A percentile compares a stretch with the other conserved stretches of the same genome.
These are phyloP conservation scores for Ispidina picta DNA, from an alignment of 2,797 vertebrate species.

Conservation along the genomic window DNA sequence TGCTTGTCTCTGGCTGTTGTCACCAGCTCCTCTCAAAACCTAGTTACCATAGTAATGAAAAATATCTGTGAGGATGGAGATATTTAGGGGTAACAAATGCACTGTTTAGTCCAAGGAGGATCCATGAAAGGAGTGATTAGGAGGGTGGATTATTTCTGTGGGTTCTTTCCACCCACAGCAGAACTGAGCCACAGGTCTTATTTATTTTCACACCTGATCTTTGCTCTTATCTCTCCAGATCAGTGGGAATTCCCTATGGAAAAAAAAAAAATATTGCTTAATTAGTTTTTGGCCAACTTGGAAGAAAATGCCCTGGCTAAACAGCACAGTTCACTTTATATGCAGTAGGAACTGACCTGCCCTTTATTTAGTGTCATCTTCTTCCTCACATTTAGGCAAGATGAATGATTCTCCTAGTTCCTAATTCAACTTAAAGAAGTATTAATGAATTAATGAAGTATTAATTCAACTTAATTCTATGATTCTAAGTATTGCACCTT, in stretches of 20 bases:
- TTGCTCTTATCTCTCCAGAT: conserved; percentile 6
- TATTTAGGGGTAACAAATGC: not conserved
- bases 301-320: conserved; percentile 10
- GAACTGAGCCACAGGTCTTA: not conserved
- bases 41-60: conserved; percentile 64
- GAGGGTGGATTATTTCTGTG: not conserved
- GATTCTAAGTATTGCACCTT: conserved; percentile 18
- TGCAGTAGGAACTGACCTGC: not conserved
- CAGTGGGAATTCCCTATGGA: not conserved
- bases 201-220: not conserved
- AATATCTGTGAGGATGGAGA: conserved; percentile 12
- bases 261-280: not conserved
- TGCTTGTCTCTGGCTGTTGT: not conserved
- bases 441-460: too few species aligned
- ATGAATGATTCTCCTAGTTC: conserved; percentile 52
- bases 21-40: conserved; percentile 16
- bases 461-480: too few species aligned
- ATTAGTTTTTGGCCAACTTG: not conserved
- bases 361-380: conserved; percentile 29
- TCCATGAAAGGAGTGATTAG: not conserved
- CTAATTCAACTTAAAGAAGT: conserved; percentile 54
- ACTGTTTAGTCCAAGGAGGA: not conserved
- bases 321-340: not conserved
- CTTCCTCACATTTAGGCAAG: conserved; percentile 42
- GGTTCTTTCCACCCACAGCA: not conserved